Conservation (phyloP, 53 echinoderm and acorn worm species). For the Arbacia lixula region DNA sequence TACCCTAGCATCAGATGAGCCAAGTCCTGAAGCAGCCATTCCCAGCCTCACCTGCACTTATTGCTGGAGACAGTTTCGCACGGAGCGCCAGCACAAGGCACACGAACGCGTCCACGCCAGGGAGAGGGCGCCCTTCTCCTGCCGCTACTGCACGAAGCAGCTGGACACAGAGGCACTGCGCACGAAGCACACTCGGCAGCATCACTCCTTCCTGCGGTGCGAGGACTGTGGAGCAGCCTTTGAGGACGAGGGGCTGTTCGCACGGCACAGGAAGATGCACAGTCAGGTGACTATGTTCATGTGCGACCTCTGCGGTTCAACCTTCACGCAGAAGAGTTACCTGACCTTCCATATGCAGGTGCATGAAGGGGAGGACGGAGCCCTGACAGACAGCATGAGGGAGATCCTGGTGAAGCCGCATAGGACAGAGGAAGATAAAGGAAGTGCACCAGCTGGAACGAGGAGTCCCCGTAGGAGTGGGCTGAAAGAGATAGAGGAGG, state of each 20-base stretch:
- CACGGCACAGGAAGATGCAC: constrained; percentile 57
- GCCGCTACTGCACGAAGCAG: constrained; percentile 59
- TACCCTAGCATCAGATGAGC: too few relatives aligned
- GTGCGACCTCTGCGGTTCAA: constrained; percentile 48
- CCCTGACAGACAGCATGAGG: background rate
- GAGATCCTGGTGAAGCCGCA: background rate
- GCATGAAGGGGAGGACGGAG: background rate
- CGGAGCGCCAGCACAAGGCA: constrained; percentile 7
- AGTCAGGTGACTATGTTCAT: constrained; percentile 45
- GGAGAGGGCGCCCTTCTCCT: constrained; percentile 46
- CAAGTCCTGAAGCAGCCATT: too few relatives aligned
- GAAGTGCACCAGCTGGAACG: background rate
- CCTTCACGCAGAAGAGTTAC: constrained; percentile 36
- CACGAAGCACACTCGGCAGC: constrained; percentile 50
- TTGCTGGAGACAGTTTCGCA: constrained; percentile 36
- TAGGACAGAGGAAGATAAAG: background rate
- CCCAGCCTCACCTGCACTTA: background rate
- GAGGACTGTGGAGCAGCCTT: constrained; percentile 59
- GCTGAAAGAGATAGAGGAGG: background rate
- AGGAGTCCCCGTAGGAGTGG: background rate
- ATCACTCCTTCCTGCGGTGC: constrained; percentile 54
- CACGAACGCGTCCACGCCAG: constrained; percentile 27
- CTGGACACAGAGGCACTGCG: constrained; percentile 47
- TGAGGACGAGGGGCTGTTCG: constrained; percentile 50
- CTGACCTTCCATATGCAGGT: constrained; percentile 20